Evolutionary conservation across 2,888 invertebrate species (phyloP).

Genomic region (Augiades crinisus): DNA sequence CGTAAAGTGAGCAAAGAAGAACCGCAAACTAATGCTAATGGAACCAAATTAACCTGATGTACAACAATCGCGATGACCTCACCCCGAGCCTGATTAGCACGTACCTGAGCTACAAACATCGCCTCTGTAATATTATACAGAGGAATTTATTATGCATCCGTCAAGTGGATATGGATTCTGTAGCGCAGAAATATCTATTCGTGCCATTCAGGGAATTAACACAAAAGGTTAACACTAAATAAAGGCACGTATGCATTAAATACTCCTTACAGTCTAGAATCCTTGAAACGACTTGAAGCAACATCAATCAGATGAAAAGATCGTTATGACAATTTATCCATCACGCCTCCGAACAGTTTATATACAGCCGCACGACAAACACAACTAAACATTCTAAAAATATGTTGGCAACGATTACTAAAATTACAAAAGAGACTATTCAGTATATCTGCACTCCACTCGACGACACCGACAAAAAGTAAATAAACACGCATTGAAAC

Average conservation of each 20-base stretch:
- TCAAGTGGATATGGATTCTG: not conserved
- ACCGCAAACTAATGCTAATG: slow-evolving; percentile 60
- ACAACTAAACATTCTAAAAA: slow-evolving; percentile 47
- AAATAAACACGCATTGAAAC: slow-evolving; percentile 41
- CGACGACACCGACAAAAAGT: slow-evolving; percentile 34
- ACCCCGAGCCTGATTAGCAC: slow-evolving; percentile 32
- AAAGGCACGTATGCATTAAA: too few relatives aligned
- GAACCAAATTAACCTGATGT: slow-evolving; percentile 54
- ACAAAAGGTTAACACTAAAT: too few relatives aligned
- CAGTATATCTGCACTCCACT: slow-evolving; percentile 39
- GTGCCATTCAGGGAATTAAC: too few relatives aligned
- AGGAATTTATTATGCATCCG: not conserved
- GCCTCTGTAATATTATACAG: slow-evolving; percentile 13
- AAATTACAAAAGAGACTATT: slow-evolving; percentile 45
- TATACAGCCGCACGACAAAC: slow-evolving; percentile 34
- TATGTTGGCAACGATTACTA: slow-evolving; percentile 52
- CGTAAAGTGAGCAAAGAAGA: slow-evolving; percentile 54
- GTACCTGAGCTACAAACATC: slow-evolving; percentile 21
- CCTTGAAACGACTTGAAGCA: not conserved
- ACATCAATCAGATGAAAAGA: slow-evolving; percentile 6
- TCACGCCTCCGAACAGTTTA: slow-evolving; percentile 31
- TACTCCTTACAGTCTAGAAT: not conserved
- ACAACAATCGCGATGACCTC: slow-evolving; percentile 49
- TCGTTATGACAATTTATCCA: slow-evolving; percentile 23
- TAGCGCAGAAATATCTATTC: not conserved